phyloP scores from a whole-genome alignment of 2,888 invertebrate genomes.

The Drosophila ezoana region DNA sequence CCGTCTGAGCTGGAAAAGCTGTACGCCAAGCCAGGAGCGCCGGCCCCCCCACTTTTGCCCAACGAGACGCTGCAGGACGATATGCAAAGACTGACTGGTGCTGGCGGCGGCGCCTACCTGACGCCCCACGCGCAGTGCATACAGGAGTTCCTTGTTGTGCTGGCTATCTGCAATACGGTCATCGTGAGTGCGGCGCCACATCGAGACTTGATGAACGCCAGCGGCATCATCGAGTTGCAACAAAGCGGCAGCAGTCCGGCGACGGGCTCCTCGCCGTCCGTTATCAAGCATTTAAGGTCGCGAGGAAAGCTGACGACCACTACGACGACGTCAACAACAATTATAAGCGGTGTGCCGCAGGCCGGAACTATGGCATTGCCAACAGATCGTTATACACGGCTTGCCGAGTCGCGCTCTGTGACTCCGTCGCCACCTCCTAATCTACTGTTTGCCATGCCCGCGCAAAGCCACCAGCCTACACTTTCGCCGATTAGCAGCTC shows the following conservation, averaged over 20 bases:
- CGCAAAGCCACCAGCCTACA: constrained; percentile 85
- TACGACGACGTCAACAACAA: constrained; percentile 52
- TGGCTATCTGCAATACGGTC: constrained; percentile 98
- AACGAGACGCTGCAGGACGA: constrained; percentile 86
- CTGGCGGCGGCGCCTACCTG: constrained; percentile 84
- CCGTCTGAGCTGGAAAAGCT: constrained; percentile 88
- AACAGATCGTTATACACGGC: constrained; percentile 88
- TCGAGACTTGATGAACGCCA: constrained; percentile 89
- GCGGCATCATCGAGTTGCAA: constrained; percentile 87
- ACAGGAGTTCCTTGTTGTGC: constrained; percentile 94
- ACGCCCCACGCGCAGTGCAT: constrained; percentile 89
- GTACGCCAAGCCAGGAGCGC: constrained; percentile 85
- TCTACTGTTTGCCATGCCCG: constrained; percentile 81
- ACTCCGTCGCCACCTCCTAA: constrained; percentile 90
- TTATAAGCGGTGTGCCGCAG: constrained; percentile 45
- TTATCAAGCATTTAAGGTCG: constrained; percentile 45
- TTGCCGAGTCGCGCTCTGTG: constrained; percentile 91
- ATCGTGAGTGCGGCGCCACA: constrained; percentile 95
- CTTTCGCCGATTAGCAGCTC: constrained; percentile 86
- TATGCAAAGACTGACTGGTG: constrained; percentile 83
- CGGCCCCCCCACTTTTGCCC: constrained; percentile 85
- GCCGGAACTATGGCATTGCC: constrained; percentile 72
- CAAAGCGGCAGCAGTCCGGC: constrained; percentile 59
- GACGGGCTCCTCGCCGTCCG: constrained; percentile 14
- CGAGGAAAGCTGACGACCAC: constrained; percentile 39